Conservation (phyloP, 2,113 vertebrate species). For the Nymphicus hollandicus region DNA sequence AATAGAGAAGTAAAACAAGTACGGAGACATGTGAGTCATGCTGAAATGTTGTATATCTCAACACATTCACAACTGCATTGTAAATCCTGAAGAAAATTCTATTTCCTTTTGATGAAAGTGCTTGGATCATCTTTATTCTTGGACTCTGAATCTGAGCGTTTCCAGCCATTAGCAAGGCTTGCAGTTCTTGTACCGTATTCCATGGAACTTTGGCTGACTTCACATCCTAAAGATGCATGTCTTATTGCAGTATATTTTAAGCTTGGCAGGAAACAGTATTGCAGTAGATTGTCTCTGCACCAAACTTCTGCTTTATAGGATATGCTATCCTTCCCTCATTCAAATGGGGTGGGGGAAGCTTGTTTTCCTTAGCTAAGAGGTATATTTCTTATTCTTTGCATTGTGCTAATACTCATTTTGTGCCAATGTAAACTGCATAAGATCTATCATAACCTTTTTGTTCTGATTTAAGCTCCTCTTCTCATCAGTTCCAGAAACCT, state of each 20-base stretch:
- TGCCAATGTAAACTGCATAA: background rate
- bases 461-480: background rate
- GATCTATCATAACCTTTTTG: background rate
- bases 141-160: background rate
- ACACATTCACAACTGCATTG: background rate
- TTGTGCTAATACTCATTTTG: background rate
- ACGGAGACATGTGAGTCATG: rapidly evolving
- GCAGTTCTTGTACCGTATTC: constrained; percentile 22
- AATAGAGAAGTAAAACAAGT: background rate
- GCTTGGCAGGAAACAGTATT: constrained; percentile 50
- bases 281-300: constrained; percentile 46
- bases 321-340: background rate
- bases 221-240: constrained; percentile 37
- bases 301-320: background rate
- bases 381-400: background rate
- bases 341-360: background rate
- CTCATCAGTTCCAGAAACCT: background rate
- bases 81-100: constrained; percentile 1
- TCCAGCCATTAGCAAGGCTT: background rate
- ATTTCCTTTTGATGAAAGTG: background rate
- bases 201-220: constrained; percentile 53
- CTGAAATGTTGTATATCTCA: background rate
- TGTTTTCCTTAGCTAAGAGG: background rate
- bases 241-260: constrained; percentile 39
- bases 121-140: constrained; percentile 29